These are phyloP conservation scores for Calephelis virginiensis DNA, from an alignment of 1,140 invertebrate species.

Conservation along the genomic window DNA sequence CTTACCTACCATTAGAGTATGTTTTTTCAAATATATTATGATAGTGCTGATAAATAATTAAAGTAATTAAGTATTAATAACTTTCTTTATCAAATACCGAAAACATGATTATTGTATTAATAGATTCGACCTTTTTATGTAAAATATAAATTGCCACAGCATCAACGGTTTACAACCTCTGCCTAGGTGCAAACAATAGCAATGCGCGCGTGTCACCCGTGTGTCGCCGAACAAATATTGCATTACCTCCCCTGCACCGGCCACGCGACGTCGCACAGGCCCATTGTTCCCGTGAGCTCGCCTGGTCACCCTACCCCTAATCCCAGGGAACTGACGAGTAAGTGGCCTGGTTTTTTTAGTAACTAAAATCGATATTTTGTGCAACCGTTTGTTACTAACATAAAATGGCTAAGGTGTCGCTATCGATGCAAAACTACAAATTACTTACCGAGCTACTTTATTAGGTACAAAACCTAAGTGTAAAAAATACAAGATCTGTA, in stretches of 20 bases:
- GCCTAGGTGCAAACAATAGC: constrained; percentile 58
- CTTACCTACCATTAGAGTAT: no score
- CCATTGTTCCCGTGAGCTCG: constrained; percentile 36
- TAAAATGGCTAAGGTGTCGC: no score
- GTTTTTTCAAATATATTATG: no score
- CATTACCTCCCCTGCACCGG: constrained; percentile 45
- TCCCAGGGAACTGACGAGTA: constrained; percentile 48
- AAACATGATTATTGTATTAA: no score
- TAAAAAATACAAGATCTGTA: no score
- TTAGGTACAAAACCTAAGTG: no score
- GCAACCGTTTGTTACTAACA: neutral
- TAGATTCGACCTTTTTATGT: no score
- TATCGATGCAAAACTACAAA: no score
- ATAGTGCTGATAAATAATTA: no score
- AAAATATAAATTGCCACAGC: constrained; percentile 12
- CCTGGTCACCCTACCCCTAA: constrained; percentile 59
- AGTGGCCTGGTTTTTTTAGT: constrained; percentile 51
- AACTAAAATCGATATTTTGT: constrained; percentile 23
- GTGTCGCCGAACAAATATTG: constrained; percentile 73
- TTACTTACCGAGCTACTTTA: no score
- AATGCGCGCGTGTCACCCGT: constrained; percentile 64
- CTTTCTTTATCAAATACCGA: no score
- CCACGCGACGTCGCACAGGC: constrained; percentile 32
- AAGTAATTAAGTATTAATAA: no score
- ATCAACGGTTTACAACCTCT: constrained; percentile 42